Evolutionary conservation across 2,888 invertebrate species (phyloP).

Genomic region (Calliphora vomitoria): DNA sequence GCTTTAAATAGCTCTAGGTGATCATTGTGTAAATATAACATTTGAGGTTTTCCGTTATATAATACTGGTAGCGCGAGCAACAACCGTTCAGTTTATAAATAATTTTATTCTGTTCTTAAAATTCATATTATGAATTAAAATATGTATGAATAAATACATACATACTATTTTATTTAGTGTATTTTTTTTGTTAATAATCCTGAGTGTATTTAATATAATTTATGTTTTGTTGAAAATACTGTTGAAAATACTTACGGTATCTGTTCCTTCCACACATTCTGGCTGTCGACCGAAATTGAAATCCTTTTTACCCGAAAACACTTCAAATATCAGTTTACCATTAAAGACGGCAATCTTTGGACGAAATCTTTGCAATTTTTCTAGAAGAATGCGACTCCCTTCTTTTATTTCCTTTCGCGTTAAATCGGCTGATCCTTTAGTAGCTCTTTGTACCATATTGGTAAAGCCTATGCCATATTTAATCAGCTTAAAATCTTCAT

Average conservation of each 20-base stretch:
- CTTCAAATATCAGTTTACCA: slow-evolving; percentile 99
- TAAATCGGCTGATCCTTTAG: slow-evolving; percentile 97
- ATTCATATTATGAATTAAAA: too few relatives aligned
- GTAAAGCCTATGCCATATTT: slow-evolving; percentile 99
- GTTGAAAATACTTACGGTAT: slow-evolving; percentile 90
- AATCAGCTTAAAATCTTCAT: slow-evolving; percentile 96
- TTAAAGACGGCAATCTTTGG: slow-evolving; percentile 99
- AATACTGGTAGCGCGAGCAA: too few relatives aligned
- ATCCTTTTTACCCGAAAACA: slow-evolving; percentile 98
- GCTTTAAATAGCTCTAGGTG: too few relatives aligned
- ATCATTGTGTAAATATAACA: too few relatives aligned
- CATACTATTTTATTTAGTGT: too few relatives aligned
- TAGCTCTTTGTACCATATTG: slow-evolving; percentile 98
- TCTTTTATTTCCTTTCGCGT: slow-evolving; percentile 97
- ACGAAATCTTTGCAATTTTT: slow-evolving; percentile 95
- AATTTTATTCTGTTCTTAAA: too few relatives aligned
- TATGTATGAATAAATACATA: too few relatives aligned
- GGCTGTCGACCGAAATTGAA: slow-evolving; percentile 98
- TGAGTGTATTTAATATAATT: too few relatives aligned
- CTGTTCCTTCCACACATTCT: slow-evolving; percentile 95
- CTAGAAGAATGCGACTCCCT: slow-evolving; percentile 94
- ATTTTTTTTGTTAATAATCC: too few relatives aligned
- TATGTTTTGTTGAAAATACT: too few relatives aligned
- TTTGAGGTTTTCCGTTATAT: too few relatives aligned
- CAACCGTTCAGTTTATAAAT: too few relatives aligned